These are phyloP conservation scores for Thymallus thymallus DNA, from an alignment of 2,113 vertebrate species.

Conservation along the genomic window DNA sequence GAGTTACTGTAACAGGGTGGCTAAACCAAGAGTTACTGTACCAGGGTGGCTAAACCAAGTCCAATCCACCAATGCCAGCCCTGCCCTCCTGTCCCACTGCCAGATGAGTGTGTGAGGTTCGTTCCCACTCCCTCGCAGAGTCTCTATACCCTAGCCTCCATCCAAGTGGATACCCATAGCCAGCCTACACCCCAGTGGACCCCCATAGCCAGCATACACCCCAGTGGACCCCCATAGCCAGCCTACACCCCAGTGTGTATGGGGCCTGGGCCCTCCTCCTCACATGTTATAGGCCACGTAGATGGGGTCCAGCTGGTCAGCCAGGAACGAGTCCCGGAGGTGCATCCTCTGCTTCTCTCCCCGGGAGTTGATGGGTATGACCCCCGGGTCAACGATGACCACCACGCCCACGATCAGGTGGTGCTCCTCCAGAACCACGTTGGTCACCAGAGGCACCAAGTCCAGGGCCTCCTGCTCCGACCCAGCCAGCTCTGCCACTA, in stretches of 20 bases:
- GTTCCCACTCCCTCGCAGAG: neutral
- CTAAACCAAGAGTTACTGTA: too few relatives aligned
- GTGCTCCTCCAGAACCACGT: conserved; percentile 96
- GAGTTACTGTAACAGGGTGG: too few relatives aligned
- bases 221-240: too few relatives aligned
- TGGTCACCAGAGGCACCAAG: conserved; percentile 92
- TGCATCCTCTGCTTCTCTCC: conserved; percentile 98
- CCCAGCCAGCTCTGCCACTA: conserved; percentile 92
- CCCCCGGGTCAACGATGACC: conserved; percentile 94
- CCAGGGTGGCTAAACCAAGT: too few relatives aligned
- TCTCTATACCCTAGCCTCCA: neutral
- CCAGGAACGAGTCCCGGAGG: conserved; percentile 94
- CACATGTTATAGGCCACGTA: conserved; percentile 99
- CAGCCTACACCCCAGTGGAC: too few relatives aligned
- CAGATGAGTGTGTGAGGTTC: conserved; percentile 33
- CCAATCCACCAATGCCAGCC: conserved; percentile 26
- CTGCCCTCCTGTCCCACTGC: conserved; percentile 14
- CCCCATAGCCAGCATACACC: too few relatives aligned
- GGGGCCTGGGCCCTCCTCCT: too few relatives aligned
- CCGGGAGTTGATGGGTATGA: conserved; percentile 95
- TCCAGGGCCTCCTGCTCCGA: conserved; percentile 96
- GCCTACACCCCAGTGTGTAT: too few relatives aligned
- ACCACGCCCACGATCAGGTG: conserved; percentile 95
- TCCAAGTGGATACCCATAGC: too few relatives aligned
- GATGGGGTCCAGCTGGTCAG: conserved; percentile 95